These are phyloP conservation scores for Macquaria ambigua DNA, from an alignment of 2,113 vertebrate genomes.

Conservation along the genomic window DNA sequence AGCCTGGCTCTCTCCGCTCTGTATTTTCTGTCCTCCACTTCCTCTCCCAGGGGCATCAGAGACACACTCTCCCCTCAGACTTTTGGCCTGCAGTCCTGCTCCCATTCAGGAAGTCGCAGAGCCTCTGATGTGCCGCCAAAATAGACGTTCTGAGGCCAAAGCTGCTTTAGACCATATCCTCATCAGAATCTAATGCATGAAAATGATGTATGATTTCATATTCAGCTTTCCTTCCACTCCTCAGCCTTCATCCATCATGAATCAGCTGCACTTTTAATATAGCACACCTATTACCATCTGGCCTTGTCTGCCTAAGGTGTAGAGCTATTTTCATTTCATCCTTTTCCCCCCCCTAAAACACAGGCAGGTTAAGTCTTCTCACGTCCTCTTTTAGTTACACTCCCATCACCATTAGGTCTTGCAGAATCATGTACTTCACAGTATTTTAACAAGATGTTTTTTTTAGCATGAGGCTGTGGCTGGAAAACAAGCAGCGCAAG, in stretches of 20 bases:
- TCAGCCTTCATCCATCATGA: constrained; percentile 46
- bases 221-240: constrained; percentile 21
- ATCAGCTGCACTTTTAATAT: constrained; percentile 50
- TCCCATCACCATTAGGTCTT: not conserved
- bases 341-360: constrained; percentile 26
- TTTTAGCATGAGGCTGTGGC: constrained; percentile 42
- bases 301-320: constrained; percentile 29
- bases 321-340: constrained; percentile 36
- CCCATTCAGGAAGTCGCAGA: constrained; percentile 75
- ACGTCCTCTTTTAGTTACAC: constrained; percentile 8
- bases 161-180: constrained; percentile 39
- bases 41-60: constrained; percentile 74
- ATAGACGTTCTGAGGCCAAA: constrained; percentile 45
- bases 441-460: constrained; percentile 35
- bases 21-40: constrained; percentile 71
- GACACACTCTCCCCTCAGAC: constrained; percentile 71
- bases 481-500: constrained; percentile 54
- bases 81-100: constrained; percentile 72
- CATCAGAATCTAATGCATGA: constrained; percentile 39
- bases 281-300: constrained; percentile 47
- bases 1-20: constrained; percentile 59
- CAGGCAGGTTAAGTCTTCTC: not conserved
- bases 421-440: constrained; percentile 36
- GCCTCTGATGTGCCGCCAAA: constrained; percentile 78
- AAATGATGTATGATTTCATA: constrained; percentile 36